These are phyloP conservation scores for Ramphastos sulfuratus DNA, from an alignment of 2,113 vertebrate species.

Conservation along the genomic window DNA sequence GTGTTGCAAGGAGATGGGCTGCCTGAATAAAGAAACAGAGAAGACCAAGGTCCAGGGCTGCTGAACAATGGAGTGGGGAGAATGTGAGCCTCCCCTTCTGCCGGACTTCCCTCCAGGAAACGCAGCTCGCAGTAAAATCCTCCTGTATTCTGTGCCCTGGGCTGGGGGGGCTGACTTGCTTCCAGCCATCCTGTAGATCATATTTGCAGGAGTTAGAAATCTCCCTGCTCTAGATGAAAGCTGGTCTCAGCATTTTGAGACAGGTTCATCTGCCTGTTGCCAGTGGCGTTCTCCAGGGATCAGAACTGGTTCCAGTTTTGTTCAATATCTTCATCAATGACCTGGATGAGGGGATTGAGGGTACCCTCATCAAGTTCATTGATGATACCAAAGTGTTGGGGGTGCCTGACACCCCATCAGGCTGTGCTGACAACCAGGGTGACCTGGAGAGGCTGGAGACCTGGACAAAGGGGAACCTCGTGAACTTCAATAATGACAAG, in stretches of 20 bases:
- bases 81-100: slow-evolving; percentile 36
- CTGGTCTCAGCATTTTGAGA: background rate
- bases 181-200: slow-evolving; percentile 38
- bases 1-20: slow-evolving; percentile 41
- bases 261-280: background rate
- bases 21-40: slow-evolving; percentile 47
- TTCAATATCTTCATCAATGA: no score
- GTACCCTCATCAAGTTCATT: no score
- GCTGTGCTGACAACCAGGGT: no score
- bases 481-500: no score
- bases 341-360: no score
- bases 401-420: no score
- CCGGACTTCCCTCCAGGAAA: slow-evolving; percentile 72
- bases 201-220: slow-evolving; percentile 39
- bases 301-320: no score
- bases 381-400: no score
- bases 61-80: slow-evolving; percentile 59
- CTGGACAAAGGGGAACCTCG: no score
- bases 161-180: background rate
- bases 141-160: slow-evolving; percentile 66
- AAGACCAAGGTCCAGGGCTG: slow-evolving; percentile 27
- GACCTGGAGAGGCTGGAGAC: no score
- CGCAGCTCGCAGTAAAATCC: slow-evolving; percentile 26
- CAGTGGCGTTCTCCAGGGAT: no score
- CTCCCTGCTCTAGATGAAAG: background rate